Conservation (phyloP, 2,888 invertebrate species). For the Eupeodes luniger region DNA sequence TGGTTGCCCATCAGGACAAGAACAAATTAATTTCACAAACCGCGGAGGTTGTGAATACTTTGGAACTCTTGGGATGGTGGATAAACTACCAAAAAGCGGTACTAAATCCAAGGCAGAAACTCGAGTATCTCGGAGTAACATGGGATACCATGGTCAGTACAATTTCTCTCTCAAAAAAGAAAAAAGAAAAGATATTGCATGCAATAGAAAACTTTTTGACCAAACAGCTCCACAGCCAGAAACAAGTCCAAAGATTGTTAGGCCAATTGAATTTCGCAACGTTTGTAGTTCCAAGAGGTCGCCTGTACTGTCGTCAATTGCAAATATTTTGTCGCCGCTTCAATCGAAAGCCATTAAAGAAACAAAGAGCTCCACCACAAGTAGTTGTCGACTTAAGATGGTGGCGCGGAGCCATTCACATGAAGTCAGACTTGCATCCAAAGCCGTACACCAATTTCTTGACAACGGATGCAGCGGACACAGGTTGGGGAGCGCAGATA, state of each 20-base stretch:
- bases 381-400: not conserved
- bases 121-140: constrained; percentile 40
- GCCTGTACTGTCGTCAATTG: constrained; percentile 4
- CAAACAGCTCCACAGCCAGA: not conserved
- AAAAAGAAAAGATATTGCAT: not conserved
- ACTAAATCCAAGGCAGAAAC: constrained; percentile 9
- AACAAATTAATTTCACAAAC: constrained; percentile 41
- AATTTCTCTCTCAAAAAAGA: too few species aligned
- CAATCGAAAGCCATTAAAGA: not conserved
- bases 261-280: constrained; percentile 10
- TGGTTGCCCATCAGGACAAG: constrained; percentile 35
- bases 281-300: constrained; percentile 16
- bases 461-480: constrained; percentile 44
- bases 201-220: not conserved
- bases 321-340: constrained; percentile 33
- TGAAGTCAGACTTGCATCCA: constrained; percentile 23
- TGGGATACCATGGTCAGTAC: not conserved
- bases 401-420: constrained; percentile 40
- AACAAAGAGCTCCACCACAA: too few species aligned
- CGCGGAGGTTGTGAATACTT: constrained; percentile 43
- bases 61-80: constrained; percentile 24
- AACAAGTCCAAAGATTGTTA: constrained; percentile 11
- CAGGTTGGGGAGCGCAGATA: constrained; percentile 30
- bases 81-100: constrained; percentile 40
- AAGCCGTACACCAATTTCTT: constrained; percentile 30